Evolutionary conservation across 2,797 vertebrate species (phyloP), one percentile per base, ranked within the genome.

Genomic region (Anguilla marmorata): DNA sequence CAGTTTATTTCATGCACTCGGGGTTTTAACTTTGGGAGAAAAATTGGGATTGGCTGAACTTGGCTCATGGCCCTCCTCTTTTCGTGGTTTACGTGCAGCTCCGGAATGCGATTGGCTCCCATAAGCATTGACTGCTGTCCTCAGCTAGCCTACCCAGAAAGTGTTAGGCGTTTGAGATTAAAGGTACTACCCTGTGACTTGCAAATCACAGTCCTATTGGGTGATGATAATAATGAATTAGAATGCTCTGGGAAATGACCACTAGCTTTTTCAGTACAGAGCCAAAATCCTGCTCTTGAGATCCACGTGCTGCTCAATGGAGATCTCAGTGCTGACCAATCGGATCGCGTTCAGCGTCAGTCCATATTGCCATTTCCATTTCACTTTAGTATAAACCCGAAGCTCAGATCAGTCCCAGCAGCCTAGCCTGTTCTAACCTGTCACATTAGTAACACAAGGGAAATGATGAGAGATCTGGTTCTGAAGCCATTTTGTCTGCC

Each of bases 241-340:
- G 14, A 24, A 48, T 48, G 79, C 19, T 82, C 6, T 82, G 79
- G 41, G 45, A 14, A 82, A 24, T 50, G 41, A 50, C 79, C 79
- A 82, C 79, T 82, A 76, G 72, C 30, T 16, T 66, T 66, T 74
- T 74, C n/a, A 27, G 66, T 72, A 82, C 79, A 24, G 33, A 82
- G 79, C 45, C 79, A 24, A 19, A 45, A 16, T 14, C 30, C 74
- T 74, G 12, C 12, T 41, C 30, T 79, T 14, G 21, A 14, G 33
- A 79, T 79, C 37, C 33, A 79, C 5, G 37, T 37, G 11, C 33
- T 37, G 30, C 74, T 6, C 3, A n/a, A 21, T 82, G 16, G 14
- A 37, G 76, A 14, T 24, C 16, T 24, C 45, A 48, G 45, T 45
- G 21, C 79, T 8, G 5, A 82, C 79, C 79, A 50, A n/a, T 24